Percentiles rank a stretch among this genome's conserved stretches.
Conservation (phyloP, 2,888 invertebrate species). For the Deroplatys truncata region DNA sequence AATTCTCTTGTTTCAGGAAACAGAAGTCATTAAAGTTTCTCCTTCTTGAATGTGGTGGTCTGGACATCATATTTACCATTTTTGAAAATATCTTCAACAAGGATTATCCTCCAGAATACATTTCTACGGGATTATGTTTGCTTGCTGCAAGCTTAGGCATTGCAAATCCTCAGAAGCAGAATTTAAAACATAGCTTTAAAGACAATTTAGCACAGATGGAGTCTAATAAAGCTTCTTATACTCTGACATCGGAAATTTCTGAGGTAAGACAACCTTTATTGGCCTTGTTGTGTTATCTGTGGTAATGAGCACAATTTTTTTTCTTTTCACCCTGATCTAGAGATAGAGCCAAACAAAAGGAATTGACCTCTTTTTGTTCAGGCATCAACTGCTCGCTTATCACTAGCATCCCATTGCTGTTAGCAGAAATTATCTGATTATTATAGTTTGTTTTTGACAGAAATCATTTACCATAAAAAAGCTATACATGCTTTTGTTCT, state of each 20-base stretch:
- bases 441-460: no score
- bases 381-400: no score
- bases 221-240: not conserved
- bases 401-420: no score
- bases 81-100: slow-evolving; percentile 37
- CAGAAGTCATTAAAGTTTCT: slow-evolving; percentile 51
- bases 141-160: not conserved
- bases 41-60: slow-evolving; percentile 52
- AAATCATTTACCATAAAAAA: no score
- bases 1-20: slow-evolving; percentile 43
- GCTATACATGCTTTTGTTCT: no score
- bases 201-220: not conserved
- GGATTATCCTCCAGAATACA: not conserved
- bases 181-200: not conserved
- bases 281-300: no score
- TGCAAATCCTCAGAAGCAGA: not conserved
- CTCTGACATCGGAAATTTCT: not conserved
- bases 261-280: not conserved
- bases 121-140: not conserved
- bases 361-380: no score
- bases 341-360: no score
- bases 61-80: slow-evolving; percentile 50
- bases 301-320: no score
- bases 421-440: no score
- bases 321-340: no score